Evolutionary conservation across 1,140 invertebrate genomes (phyloP), one percentile per base, ranked within the genome.

Genomic region (Leptopilina boulardi): DNA sequence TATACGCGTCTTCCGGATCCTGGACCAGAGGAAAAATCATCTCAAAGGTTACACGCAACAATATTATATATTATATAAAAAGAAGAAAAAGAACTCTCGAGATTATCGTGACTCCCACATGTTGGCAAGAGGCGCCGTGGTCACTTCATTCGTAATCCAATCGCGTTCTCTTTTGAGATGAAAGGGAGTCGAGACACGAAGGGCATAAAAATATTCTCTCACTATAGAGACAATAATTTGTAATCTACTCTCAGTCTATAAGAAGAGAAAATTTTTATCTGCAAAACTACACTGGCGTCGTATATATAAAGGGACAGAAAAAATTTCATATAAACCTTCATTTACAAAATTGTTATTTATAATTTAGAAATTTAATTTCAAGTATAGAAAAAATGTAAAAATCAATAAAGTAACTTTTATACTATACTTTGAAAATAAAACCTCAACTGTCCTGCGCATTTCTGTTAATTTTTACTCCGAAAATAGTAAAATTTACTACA

Each of bases 101-200:
- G 47, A 76, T 34, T 51, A 54, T 51, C 42, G 23, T 73, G 54
- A 42, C 10, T 66, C 66, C 42, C 70, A 76, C 42, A 41, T 71
- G 34, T 38, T 38, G n/a, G 34, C 54, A 13, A 44, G 38, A 70
- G 73, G 70, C 15, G 18, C 72, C 23, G 34, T 38, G 51, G 70
- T 70, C n/a, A 70, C 81, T 38, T 87, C 83, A 84, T 87, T 85
- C 75, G 82, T 84, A 86, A 80, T 84, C 47, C 75, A 76, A 71
- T 76, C 83, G 81, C 81, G 86, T 83, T 23, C 54, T 75, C 73
- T 79, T 72, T 44, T 23, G 73, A 83, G 82, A 82, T 82, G 78
- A 83, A 83, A 83, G 79, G 76, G 73, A 80, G 77, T 19, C 23
- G 42, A 75, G 76, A 83, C 79, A 84, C 80, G 81, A 80, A 85